Percentiles rank a stretch among this genome's conserved stretches.
Conservation (phyloP, 2,113 vertebrate genomes). For the Amphiprion percula region DNA sequence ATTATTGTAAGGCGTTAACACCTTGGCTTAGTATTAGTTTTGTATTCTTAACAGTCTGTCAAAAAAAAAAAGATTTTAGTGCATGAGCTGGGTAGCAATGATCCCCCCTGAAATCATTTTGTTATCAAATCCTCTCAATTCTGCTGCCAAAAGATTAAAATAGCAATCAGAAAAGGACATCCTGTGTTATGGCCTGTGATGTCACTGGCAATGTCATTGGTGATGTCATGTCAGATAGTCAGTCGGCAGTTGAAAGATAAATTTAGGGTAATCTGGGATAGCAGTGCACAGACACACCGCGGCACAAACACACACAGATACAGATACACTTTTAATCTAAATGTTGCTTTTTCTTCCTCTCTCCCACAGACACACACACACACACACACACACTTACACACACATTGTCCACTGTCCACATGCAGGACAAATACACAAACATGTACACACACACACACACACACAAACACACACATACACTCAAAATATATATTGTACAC, state of each 20-base stretch:
- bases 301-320: conserved; percentile 38
- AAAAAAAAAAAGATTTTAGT: conserved; percentile 7
- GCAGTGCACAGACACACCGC: conserved; percentile 32
- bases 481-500: conserved; percentile 23
- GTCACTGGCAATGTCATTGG: conserved; percentile 43
- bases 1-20: background rate
- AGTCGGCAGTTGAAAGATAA: conserved; percentile 55
- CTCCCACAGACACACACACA: conserved; percentile 3
- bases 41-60: background rate
- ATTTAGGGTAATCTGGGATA: conserved; percentile 80
- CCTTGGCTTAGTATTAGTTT: background rate
- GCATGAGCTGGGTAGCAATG: background rate
- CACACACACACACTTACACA: conserved; percentile 24
- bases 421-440: background rate
- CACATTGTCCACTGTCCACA: background rate
- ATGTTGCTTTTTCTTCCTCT: background rate
- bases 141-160: conserved; percentile 58
- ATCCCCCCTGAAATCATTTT: conserved; percentile 23
- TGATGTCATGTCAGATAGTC: conserved; percentile 65
- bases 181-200: conserved; percentile 45
- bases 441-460: conserved; percentile 13
- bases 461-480: conserved; percentile 15
- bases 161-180: conserved; percentile 63
- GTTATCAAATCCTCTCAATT: conserved; percentile 32
- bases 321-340: conserved; percentile 55